phyloP scores from a whole-genome alignment of 1,140 invertebrate species.

The Bicyclus anynana region DNA sequence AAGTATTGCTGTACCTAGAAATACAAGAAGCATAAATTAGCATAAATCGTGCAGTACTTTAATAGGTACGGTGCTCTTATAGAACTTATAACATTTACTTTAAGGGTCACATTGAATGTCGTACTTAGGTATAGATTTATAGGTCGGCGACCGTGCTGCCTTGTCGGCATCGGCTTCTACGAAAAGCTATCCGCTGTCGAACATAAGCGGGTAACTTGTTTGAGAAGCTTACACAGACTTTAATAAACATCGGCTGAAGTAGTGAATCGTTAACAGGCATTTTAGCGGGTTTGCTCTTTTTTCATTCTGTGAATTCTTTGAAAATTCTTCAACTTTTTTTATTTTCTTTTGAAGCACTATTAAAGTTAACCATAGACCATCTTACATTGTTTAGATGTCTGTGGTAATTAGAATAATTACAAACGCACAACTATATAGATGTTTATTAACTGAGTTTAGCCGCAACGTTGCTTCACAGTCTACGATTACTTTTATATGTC shows the following conservation, averaged over 20 bases:
- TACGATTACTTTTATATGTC: too few relatives aligned
- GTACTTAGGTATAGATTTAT: slow-evolving; percentile 1
- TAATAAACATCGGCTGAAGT: slow-evolving; percentile 5
- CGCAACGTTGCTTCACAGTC: too few relatives aligned
- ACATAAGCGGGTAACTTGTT: slow-evolving; percentile 18
- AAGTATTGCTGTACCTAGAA: background rate
- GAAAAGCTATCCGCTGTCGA: slow-evolving; percentile 44
- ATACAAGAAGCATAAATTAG: slow-evolving; percentile 35
- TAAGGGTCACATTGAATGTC: slow-evolving; percentile 10
- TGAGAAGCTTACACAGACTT: slow-evolving; percentile 7
- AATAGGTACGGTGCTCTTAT: background rate
- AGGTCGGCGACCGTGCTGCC: slow-evolving; percentile 9
- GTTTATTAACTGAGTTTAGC: too few relatives aligned
- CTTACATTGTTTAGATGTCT: too few relatives aligned
- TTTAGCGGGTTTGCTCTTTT: slow-evolving; percentile 1
- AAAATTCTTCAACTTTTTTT: too few relatives aligned
- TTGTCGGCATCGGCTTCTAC: slow-evolving; percentile 34
- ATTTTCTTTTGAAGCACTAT: too few relatives aligned
- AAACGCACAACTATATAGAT: too few relatives aligned
- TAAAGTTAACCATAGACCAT: too few relatives aligned
- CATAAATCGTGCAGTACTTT: slow-evolving; percentile 33
- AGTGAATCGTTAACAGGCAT: slow-evolving; percentile 4
- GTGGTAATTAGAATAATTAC: too few relatives aligned
- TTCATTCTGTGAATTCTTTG: background rate
- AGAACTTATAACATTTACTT: background rate